A percentile compares a stretch with the other conserved stretches of the same genome.
Evolutionary conservation across 2,113 vertebrate genomes (phyloP).

Genomic region (Alces alces): DNA sequence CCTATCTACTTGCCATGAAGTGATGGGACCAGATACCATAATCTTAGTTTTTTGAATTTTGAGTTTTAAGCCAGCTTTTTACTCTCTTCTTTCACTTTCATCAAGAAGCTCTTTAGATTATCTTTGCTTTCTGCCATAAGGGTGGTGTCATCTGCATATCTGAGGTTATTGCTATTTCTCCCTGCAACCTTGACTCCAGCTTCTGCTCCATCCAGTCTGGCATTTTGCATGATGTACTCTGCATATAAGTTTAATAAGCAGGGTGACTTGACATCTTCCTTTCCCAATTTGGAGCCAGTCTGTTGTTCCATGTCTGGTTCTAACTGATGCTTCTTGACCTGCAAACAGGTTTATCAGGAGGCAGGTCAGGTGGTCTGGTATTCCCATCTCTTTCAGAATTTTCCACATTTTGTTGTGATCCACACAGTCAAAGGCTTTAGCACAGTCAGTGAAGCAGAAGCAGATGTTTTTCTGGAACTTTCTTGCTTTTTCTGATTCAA

Average conservation of each 20-base stretch:
- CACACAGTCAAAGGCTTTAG: not conserved
- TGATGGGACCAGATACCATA: not conserved
- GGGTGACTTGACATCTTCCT: not conserved
- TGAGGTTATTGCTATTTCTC: not conserved
- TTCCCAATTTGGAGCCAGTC: not conserved
- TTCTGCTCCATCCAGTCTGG: not conserved
- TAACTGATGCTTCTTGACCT: not conserved
- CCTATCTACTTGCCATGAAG: not conserved
- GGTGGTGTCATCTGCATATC: not conserved
- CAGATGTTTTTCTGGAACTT: not conserved
- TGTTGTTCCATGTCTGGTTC: not conserved
- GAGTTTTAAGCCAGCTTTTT: not conserved
- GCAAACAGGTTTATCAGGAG: not conserved
- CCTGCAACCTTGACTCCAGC: not conserved
- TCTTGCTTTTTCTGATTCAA: not conserved
- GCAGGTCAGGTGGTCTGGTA: not conserved
- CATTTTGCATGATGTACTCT: not conserved
- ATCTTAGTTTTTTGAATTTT: not conserved
- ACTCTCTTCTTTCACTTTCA: not conserved
- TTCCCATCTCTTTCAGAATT: not conserved
- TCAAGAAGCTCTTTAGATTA: not conserved
- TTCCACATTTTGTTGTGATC: not conserved
- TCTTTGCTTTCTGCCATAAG: not conserved
- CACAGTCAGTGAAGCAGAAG: not conserved
- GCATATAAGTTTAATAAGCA: not conserved